These are phyloP conservation scores for Brienomyrus longianalis DNA, from an alignment of 2,113 vertebrate genomes.

Conservation along the genomic window DNA sequence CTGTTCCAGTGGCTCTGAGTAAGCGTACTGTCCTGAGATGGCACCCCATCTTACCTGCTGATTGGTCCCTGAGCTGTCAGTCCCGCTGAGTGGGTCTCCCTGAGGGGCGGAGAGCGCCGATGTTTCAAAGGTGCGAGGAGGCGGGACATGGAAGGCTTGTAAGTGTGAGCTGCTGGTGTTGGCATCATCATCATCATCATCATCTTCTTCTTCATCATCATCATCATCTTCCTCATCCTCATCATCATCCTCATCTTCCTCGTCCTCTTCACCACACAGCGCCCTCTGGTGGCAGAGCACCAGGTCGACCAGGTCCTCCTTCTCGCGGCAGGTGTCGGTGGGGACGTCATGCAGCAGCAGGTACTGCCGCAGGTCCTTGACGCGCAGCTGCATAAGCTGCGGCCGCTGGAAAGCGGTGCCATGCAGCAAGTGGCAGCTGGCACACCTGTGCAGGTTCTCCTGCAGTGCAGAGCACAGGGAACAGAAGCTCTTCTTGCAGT, in stretches of 20 bases:
- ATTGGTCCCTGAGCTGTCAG: slow-evolving; percentile 70
- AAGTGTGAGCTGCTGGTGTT: slow-evolving; percentile 67
- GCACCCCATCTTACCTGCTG: slow-evolving; percentile 60
- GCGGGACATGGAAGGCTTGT: slow-evolving; percentile 60
- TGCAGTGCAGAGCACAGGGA: slow-evolving; percentile 81
- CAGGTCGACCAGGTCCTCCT: slow-evolving; percentile 91
- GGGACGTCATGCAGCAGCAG: slow-evolving; percentile 86
- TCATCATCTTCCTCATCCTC: slow-evolving; percentile 31
- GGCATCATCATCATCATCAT: slow-evolving; percentile 43
- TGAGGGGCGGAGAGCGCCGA: slow-evolving; percentile 69
- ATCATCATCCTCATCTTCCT: slow-evolving; percentile 39
- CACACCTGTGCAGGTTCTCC: slow-evolving; percentile 81
- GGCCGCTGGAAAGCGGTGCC: slow-evolving; percentile 86
- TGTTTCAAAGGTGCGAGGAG: slow-evolving; percentile 61
- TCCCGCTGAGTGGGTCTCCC: slow-evolving; percentile 68
- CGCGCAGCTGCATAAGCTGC: slow-evolving; percentile 83
- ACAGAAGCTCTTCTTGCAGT: slow-evolving; percentile 95
- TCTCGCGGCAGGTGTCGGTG: slow-evolving; percentile 88
- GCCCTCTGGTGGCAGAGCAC: slow-evolving; percentile 78
- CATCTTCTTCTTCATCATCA: not conserved
- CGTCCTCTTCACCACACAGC: slow-evolving; percentile 40
- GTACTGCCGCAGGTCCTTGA: slow-evolving; percentile 92
- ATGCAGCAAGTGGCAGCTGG: slow-evolving; percentile 81
- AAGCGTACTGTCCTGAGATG: too few species aligned
- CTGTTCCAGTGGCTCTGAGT: not conserved